These are phyloP conservation scores for Bugula neritina DNA, from an alignment of 2,888 invertebrate species.

Conservation along the genomic window DNA sequence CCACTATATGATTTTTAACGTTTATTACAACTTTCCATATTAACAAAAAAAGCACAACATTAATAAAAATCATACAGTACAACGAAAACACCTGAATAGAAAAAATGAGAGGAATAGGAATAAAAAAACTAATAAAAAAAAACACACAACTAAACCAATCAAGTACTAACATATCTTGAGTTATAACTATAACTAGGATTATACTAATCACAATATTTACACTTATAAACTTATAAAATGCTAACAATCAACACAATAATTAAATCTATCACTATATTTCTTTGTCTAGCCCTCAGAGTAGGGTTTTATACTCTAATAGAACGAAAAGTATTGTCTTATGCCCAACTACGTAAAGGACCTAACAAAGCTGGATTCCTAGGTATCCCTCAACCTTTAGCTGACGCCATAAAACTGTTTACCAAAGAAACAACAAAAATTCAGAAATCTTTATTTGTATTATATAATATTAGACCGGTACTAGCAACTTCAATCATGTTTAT, in stretches of 20 bases:
- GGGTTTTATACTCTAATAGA: neutral
- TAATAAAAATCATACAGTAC: constrained; percentile 17
- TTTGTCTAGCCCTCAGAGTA: neutral
- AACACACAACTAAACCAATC: neutral
- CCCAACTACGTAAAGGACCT: constrained; percentile 69
- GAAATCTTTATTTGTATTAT: constrained; percentile 61
- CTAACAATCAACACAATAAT: no score
- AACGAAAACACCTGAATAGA: constrained; percentile 3
- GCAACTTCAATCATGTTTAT: constrained; percentile 61
- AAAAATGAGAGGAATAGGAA: neutral
- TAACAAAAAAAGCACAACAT: neutral
- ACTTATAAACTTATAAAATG: neutral
- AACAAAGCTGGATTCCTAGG: constrained; percentile 65
- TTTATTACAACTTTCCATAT: constrained; percentile 29
- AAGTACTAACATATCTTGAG: neutral
- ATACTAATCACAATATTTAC: neutral
- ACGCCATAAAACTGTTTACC: constrained; percentile 67
- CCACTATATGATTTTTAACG: constrained; percentile 32
- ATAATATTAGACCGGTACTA: constrained; percentile 61
- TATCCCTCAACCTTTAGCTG: constrained; percentile 66
- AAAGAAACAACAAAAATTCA: constrained; percentile 57
- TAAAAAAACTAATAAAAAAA: neutral
- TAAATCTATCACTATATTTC: neutral
- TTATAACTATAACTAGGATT: neutral
- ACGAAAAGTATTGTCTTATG: constrained; percentile 60